Evolutionary conservation across 2,888 invertebrate species (phyloP).

Genomic region (Nemapogon koenigi): DNA sequence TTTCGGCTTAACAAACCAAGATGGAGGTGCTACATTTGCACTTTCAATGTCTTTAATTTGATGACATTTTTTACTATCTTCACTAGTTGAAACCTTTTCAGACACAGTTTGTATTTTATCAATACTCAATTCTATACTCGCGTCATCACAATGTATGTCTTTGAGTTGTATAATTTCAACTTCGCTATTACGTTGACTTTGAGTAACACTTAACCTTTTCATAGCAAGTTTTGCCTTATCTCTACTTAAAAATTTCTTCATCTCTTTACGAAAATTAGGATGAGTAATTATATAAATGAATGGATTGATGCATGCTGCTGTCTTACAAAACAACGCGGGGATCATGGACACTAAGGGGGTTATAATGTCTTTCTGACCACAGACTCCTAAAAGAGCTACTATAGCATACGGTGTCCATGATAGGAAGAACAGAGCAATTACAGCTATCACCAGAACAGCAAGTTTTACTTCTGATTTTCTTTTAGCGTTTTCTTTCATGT

Average conservation of each 20-base stretch:
- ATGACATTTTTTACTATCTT: no score
- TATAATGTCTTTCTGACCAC: constrained; percentile 67
- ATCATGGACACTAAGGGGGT: constrained; percentile 77
- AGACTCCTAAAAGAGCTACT: constrained; percentile 76
- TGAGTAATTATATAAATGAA: constrained; percentile 82
- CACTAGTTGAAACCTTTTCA: no score
- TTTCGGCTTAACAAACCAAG: constrained; percentile 60
- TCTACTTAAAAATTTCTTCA: constrained; percentile 45
- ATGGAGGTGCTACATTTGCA: constrained; percentile 51
- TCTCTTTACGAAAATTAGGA: constrained; percentile 74
- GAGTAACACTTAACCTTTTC: no score
- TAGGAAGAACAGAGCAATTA: constrained; percentile 76
- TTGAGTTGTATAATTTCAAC: no score
- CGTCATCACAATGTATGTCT: constrained; percentile 42
- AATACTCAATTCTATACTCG: constrained; percentile 36
- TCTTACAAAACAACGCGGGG: constrained; percentile 81
- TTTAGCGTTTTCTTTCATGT: constrained; percentile 68
- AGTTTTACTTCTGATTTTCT: constrained; percentile 75
- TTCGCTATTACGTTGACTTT: no score
- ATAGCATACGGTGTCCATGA: constrained; percentile 86
- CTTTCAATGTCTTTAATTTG: no score
- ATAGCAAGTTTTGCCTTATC: constrained; percentile 44
- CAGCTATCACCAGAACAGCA: constrained; percentile 70
- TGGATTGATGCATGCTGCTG: constrained; percentile 82
- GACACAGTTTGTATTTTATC: constrained; percentile 34